These are phyloP conservation scores for Cryptocheilus praepositus DNA, from an alignment of 2,888 invertebrate species.

Conservation along the genomic window DNA sequence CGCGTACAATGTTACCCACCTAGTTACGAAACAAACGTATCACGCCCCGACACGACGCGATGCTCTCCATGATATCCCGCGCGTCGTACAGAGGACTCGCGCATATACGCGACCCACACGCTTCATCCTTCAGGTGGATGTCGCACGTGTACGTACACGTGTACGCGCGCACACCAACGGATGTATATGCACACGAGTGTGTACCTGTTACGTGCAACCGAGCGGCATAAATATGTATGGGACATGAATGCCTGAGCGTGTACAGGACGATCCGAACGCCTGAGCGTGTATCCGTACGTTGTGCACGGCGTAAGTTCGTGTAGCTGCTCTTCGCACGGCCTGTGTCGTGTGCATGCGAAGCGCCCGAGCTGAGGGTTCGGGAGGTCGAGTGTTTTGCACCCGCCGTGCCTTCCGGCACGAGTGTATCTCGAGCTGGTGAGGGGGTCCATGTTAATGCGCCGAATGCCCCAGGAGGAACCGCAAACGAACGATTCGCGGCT, in stretches of 20 bases:
- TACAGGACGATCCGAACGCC: conserved; percentile 55
- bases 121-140: not conserved
- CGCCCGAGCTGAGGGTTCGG: not conserved
- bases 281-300: not conserved
- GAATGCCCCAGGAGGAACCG: no score
- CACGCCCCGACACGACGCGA: conserved; percentile 64
- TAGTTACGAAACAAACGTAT: conserved; percentile 72
- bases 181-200: conserved; percentile 19
- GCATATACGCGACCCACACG: no score
- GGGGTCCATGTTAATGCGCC: no score
- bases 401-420: no score
- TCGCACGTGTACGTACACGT: conserved; percentile 1
- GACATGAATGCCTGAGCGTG: conserved; percentile 71
- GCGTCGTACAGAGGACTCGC: conserved; percentile 22
- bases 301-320: not conserved
- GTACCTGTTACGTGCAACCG: conserved; percentile 61
- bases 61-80: conserved; percentile 60
- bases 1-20: conserved; percentile 56
- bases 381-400: not conserved
- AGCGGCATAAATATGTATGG: conserved; percentile 71
- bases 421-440: no score
- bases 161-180: not conserved
- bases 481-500: no score
- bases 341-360: no score
- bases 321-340: no score